A percentile compares a stretch with the other conserved stretches of the same genome.
These are phyloP conservation scores for Platygyra sinensis DNA, from an alignment of 64 coral and sea anemone genomes.

Conservation along the genomic window DNA sequence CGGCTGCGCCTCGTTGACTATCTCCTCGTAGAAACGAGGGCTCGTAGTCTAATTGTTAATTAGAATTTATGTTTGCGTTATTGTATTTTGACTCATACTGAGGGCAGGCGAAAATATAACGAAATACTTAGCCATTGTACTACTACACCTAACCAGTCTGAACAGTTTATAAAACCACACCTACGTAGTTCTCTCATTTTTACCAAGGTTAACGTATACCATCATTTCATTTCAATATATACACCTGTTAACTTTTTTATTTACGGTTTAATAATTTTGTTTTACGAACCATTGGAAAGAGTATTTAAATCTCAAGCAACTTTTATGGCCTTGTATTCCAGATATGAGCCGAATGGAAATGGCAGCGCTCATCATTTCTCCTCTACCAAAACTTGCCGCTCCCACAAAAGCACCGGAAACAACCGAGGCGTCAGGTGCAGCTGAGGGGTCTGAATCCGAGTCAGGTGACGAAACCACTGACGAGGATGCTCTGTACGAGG, in stretches of 20 bases:
- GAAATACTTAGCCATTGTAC: no score
- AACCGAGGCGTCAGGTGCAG: conserved; percentile 42
- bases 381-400: conserved; percentile 72
- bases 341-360: conserved; percentile 96
- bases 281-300: background rate
- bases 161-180: no score
- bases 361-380: conserved; percentile 80
- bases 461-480: conserved; percentile 27
- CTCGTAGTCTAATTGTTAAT: no score
- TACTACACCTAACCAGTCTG: no score
- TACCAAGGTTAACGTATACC: no score
- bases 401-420: conserved; percentile 59
- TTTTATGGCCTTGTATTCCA: background rate
- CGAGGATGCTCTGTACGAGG: conserved; percentile 39
- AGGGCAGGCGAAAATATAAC: no score
- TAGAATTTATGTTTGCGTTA: no score
- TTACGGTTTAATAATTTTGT: background rate
- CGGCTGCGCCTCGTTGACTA: no score
- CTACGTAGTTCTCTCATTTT: no score
- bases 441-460: conserved; percentile 52
- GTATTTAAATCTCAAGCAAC: background rate
- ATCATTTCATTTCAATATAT: no score
- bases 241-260: background rate
- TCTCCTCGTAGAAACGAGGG: no score
- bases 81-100: no score